Base-by-base conservation (phyloP, 2,888 invertebrate genomes). In the Ectobius pallidus region DNA sequence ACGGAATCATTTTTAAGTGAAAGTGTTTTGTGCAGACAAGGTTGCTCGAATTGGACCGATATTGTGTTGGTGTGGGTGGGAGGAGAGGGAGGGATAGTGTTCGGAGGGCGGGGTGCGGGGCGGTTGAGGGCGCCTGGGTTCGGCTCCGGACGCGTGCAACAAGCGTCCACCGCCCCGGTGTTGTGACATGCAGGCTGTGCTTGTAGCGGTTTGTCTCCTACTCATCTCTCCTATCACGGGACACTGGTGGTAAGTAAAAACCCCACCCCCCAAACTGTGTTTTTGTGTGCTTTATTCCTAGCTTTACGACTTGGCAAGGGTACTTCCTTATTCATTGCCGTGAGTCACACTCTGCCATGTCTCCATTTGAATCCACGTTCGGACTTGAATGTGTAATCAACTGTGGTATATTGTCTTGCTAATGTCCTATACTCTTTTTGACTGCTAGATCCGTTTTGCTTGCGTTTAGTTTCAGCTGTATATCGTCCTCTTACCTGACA, bases 151-250 rank as follows among this genome's bases (percentile, higher is more conserved):
- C 77, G 78, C 78, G 80, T 79, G 80, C 79, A 79, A 76, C 78
- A 80, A 77, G 81, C 81, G 81, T 79, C 78, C 80, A 78, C 80
- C 69, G 55, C 46, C 61, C 62, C 44, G 61, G 39, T 49, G 32
- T 30, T 63, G 62, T 82, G 83, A 83, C 80, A 90, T 92, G 90
- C 91, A 91, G 87, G 88, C 91, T 84, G 89, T 92, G 85, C 88
- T 92, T 86, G 90, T 93, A 87, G 90, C 92, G 85, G 89, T 92
- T 84, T 92, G 92, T 86, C 88, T 94, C 84, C 89, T 93, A 87
- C 89, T 94, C 85, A 90, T 93, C 87, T 92, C 92, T 88, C 93
- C 93, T 86, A 91, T 93, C 87, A 92, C 92, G 84, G 92, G 92
- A 84, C 90, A 92, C 83, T 92, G 93, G 89, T 93, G 94, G 94